Evolutionary conservation across 1,140 invertebrate genomes (phyloP).

Genomic region (Ylistrum balloti): DNA sequence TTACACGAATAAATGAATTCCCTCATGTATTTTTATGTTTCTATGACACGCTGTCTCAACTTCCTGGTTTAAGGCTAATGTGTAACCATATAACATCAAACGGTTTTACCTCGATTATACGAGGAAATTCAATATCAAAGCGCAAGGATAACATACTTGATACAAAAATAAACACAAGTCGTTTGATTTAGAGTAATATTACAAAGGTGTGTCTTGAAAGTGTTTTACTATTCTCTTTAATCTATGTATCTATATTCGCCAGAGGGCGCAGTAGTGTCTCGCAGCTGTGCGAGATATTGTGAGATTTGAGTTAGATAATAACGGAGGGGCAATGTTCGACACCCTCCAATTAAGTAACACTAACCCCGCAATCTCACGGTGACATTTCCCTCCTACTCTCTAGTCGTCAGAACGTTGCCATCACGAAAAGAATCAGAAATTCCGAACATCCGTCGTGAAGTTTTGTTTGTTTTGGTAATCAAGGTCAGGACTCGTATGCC

Average conservation of each 20-base stretch:
- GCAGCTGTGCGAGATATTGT: not conserved
- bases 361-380: not conserved
- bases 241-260: not conserved
- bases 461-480: slow-evolving; percentile 23
- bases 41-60: not conserved
- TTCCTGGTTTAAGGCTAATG: not conserved
- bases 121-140: not conserved
- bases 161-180: not conserved
- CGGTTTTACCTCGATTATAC: not conserved
- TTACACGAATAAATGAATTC: not conserved
- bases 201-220: not conserved
- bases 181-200: not conserved
- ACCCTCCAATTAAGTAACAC: slow-evolving; percentile 24
- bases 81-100: not conserved
- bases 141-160: not conserved
- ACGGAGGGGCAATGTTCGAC: not conserved
- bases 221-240: not conserved
- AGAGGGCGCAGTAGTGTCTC: not conserved
- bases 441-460: not conserved
- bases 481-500: not conserved
- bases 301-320: slow-evolving; percentile 35
- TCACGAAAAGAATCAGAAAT: not conserved
- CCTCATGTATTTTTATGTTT: not conserved
- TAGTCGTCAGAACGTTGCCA: not conserved
- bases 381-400: not conserved